phyloP scores from a whole-genome alignment of 2,797 vertebrate genomes.

The Acanthornis magna region DNA sequence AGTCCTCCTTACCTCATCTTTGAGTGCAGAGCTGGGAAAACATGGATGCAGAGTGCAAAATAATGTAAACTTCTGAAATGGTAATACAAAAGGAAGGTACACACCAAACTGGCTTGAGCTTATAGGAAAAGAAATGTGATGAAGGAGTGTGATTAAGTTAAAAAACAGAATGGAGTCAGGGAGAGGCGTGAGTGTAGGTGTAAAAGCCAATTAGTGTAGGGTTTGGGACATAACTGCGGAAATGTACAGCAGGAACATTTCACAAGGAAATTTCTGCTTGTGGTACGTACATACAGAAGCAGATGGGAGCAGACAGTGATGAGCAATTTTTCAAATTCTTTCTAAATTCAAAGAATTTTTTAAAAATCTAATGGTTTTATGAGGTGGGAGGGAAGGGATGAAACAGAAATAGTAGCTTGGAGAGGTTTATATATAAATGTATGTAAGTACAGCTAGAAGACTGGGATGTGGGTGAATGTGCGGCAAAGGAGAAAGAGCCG shows the following conservation, averaged over 20 bases:
- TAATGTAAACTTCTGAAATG: neutral
- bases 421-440: neutral
- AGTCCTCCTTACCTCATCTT: neutral
- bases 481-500: neutral
- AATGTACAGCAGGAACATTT: slow-evolving; percentile 27
- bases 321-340: slow-evolving; percentile 20
- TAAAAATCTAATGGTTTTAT: slow-evolving; percentile 5
- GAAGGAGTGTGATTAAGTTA: neutral
- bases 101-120: neutral
- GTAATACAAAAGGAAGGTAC: neutral
- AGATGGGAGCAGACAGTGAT: slow-evolving; percentile 39
- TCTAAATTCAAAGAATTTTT: neutral
- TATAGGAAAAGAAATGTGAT: neutral
- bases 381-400: neutral
- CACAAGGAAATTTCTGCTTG: neutral
- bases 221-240: slow-evolving; percentile 8
- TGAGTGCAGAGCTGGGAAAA: neutral
- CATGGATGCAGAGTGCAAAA: neutral
- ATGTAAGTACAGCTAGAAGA: neutral
- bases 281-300: neutral
- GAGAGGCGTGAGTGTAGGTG: neutral
- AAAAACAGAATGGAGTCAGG: neutral
- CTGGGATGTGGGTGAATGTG: slow-evolving; percentile 1
- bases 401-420: neutral
- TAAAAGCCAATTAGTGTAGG: neutral